These are phyloP conservation scores for Alloplasta piceator DNA, from an alignment of 2,888 invertebrate species.

Conservation along the genomic window DNA sequence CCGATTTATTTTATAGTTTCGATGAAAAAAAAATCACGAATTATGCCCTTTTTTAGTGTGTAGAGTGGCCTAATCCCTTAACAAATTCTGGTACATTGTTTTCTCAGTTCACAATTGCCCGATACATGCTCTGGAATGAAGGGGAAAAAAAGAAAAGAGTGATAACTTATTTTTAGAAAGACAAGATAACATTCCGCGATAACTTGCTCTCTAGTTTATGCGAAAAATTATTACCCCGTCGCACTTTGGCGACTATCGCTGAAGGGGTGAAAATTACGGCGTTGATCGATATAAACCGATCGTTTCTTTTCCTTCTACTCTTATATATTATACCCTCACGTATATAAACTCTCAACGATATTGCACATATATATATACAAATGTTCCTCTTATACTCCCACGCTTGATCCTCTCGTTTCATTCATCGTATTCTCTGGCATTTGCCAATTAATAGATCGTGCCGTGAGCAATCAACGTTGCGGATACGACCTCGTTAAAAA, in stretches of 20 bases:
- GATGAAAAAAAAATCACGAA: too few species aligned
- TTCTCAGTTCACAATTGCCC: too few species aligned
- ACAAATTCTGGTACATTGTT: too few species aligned
- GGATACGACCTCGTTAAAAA: constrained; percentile 61
- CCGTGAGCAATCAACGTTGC: constrained; percentile 54
- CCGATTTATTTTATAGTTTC: too few species aligned
- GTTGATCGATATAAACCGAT: constrained; percentile 55
- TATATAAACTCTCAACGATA: not conserved
- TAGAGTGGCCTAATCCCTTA: too few species aligned
- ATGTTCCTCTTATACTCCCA: constrained; percentile 15
- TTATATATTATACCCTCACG: too few species aligned
- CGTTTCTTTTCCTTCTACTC: constrained; percentile 44
- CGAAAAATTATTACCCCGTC: constrained; percentile 39
- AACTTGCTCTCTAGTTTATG: constrained; percentile 39
- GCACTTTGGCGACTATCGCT: constrained; percentile 29
- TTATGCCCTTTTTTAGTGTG: too few species aligned
- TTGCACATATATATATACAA: not conserved
- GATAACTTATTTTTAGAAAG: constrained; percentile 25
- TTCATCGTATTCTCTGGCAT: constrained; percentile 55
- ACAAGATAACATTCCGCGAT: constrained; percentile 13
- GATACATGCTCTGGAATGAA: not conserved
- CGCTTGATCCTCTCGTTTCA: constrained; percentile 47
- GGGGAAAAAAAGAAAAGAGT: constrained; percentile 9
- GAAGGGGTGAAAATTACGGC: constrained; percentile 31
- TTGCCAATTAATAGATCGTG: constrained; percentile 65